Conservation (phyloP, 2,888 invertebrate species). For the Diploptera punctata region DNA sequence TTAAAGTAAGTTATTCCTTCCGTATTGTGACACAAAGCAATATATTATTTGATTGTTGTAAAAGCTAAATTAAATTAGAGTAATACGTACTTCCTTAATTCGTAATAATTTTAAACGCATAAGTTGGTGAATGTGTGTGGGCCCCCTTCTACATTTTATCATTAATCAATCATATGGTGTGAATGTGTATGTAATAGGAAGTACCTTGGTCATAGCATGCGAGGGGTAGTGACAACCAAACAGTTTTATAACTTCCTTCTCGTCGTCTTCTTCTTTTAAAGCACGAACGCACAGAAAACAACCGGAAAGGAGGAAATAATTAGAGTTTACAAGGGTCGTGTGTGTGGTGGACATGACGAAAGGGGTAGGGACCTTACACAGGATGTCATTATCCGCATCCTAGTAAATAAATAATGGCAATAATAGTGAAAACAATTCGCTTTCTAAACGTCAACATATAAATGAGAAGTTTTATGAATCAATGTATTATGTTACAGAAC, state of each 20-base stretch:
- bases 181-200: neutral
- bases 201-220: conserved; percentile 12
- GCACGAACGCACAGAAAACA: conserved; percentile 9
- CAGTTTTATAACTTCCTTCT: conserved; percentile 34
- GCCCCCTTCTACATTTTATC: no score
- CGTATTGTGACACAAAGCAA: no score
- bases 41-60: neutral
- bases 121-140: no score
- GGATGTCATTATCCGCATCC: conserved; percentile 39
- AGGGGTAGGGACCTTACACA: conserved; percentile 24
- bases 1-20: no score
- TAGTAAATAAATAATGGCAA: conserved; percentile 35
- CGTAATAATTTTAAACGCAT: neutral
- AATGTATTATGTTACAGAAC: no score
- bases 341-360: conserved; percentile 26
- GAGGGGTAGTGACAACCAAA: conserved; percentile 26
- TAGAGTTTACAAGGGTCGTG: conserved; percentile 12
- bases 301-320: conserved; percentile 32
- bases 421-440: conserved; percentile 14
- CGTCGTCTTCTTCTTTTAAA: neutral
- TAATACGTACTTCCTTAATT: neutral
- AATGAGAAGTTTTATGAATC: no score
- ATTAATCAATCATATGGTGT: no score
- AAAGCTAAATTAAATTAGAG: neutral
- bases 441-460: neutral